Base-by-base conservation (phyloP, 2,888 invertebrate genomes). In the Epistrophella euchroma region DNA sequence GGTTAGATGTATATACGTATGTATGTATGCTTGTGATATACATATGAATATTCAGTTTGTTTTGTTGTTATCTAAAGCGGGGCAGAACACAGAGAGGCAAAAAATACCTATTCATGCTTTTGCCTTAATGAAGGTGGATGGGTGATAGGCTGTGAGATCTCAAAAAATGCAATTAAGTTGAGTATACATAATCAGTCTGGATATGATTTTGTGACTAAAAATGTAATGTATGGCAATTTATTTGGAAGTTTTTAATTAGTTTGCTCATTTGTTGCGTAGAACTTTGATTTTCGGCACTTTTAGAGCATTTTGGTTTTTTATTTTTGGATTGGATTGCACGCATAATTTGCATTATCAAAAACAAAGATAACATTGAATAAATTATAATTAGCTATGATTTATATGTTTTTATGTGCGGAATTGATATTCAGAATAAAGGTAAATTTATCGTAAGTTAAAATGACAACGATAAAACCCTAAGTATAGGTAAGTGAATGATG, bases 21-120 rank as follows among this genome's bases (percentile, higher is more conserved):
- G 43, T 6, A n/a, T 43, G n/a, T n/a, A 7, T n/a, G 5, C 2
- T 1, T 40, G 15, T 40, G 37, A 22, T 25, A n/a, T n/a, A n/a
- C n/a, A n/a, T n/a, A 43, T 62, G 62, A 64, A 64, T 64, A 64
- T 64, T 64, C 28, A 64, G 25, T 64, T 64, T 43, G 5, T 40
- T 62, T 28, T 17, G 37, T 10, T 56, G 1, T 17, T 11, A 17
- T 4, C n/a, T 11, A 17, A 4, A 11, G 32, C 2, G 15, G 7
- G 43, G 4, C 28, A 28, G 28, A 28, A 4, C 28, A 45, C 0
- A 3, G 9, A 45, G 52, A 52, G 50, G 25, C 13, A 22, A 22
- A 13, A 52, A 52, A 52, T 52, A 22, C 15, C 4, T 56, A 32
- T 32, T 32, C 32, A 56, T 32, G 55, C 3, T 32, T 56, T 28